Evolutionary conservation across 2,113 vertebrate genomes (phyloP).

Genomic region (Arenaria interpres): DNA sequence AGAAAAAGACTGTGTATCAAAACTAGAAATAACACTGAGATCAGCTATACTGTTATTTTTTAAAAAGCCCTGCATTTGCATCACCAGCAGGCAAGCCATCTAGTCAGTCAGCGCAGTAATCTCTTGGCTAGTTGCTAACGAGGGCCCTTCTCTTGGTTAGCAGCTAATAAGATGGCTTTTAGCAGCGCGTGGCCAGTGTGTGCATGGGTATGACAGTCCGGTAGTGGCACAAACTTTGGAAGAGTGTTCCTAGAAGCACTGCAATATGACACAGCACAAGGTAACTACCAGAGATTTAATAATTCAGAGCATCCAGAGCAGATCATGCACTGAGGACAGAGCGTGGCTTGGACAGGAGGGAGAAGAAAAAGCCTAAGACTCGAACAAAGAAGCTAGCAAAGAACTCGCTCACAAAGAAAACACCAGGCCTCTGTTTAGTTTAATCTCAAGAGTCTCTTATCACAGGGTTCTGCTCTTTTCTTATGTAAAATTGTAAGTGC

Average conservation of each 20-base stretch:
- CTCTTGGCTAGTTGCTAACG: background rate
- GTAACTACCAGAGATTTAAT: background rate
- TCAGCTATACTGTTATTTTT: background rate
- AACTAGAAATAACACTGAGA: background rate
- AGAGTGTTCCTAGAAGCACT: background rate
- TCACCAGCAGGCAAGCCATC: background rate
- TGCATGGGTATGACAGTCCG: background rate
- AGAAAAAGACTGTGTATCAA: background rate
- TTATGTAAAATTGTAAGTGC: background rate
- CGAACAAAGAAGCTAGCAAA: fast-evolving
- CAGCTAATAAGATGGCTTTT: background rate
- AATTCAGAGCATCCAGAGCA: background rate
- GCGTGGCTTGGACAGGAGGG: background rate
- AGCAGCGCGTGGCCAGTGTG: fast-evolving
- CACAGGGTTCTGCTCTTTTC: background rate
- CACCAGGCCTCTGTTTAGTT: background rate
- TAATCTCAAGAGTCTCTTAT: background rate
- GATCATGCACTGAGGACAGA: fast-evolving
- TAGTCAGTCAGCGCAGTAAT: background rate
- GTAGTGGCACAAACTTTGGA: fast-evolving
- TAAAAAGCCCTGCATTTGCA: background rate
- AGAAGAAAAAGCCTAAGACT: background rate
- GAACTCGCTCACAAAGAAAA: background rate
- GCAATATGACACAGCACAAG: background rate
- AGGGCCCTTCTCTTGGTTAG: background rate